Evolutionary conservation across 2,888 invertebrate genomes (phyloP).

Genomic region (Aproaerema taeniolella): DNA sequence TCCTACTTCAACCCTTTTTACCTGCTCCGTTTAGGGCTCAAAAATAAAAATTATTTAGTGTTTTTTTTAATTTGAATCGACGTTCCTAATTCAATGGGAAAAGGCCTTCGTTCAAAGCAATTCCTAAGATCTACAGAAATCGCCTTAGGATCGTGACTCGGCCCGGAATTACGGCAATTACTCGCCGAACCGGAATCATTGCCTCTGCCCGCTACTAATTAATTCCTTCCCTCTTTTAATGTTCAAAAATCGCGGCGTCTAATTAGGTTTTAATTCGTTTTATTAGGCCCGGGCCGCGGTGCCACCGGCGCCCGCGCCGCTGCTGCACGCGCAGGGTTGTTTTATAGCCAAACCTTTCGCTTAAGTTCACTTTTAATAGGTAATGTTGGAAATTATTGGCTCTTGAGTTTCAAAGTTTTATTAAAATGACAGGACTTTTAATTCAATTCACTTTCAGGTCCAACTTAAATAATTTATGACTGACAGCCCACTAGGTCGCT

Average conservation of each 20-base stretch:
- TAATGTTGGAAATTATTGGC: constrained; percentile 9
- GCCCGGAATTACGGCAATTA: constrained; percentile 55
- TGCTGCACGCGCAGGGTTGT: constrained; percentile 9
- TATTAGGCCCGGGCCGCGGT: constrained; percentile 64
- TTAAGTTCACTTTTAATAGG: constrained; percentile 8
- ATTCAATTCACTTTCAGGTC: too few species aligned
- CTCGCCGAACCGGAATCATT: constrained; percentile 70
- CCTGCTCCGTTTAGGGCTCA: too few species aligned
- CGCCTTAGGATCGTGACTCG: constrained; percentile 50
- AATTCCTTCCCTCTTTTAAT: constrained; percentile 73
- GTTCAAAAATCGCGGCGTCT: constrained; percentile 74
- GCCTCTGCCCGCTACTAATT: constrained; percentile 69
- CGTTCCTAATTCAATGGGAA: too few species aligned
- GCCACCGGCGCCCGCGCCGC: constrained; percentile 21
- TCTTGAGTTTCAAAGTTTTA: constrained; percentile 3
- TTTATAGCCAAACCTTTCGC: constrained; percentile 10
- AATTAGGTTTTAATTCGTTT: constrained; percentile 78
- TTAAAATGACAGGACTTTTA: background rate
- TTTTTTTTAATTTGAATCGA: too few species aligned
- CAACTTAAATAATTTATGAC: too few species aligned
- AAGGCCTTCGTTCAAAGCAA: too few species aligned
- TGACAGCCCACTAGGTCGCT: too few species aligned
- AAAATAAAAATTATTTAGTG: too few species aligned
- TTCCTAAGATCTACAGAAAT: too few species aligned
- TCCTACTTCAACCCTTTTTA: too few species aligned